Percentiles rank a stretch among this genome's conserved stretches.
Evolutionary conservation across 2,888 invertebrate species (phyloP).

Genomic region (Limnephilus marmoratus): DNA sequence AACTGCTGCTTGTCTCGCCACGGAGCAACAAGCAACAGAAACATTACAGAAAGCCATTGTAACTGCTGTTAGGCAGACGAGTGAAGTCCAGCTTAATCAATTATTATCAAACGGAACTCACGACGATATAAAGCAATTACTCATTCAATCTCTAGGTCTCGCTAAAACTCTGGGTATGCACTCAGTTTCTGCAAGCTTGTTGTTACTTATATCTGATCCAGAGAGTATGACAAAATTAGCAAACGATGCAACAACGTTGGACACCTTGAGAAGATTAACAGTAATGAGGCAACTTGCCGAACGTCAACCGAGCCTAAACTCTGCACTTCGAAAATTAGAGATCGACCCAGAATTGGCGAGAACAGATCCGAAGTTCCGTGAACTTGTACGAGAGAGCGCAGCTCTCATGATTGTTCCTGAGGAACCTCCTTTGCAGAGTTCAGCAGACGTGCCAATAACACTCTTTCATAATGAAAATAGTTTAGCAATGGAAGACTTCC

Average conservation of each 20-base stretch:
- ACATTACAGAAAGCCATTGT: conserved; percentile 83
- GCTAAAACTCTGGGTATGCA: conserved; percentile 84
- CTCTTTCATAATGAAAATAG: conserved; percentile 83
- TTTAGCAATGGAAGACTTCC: conserved; percentile 86
- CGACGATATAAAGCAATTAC: conserved; percentile 73
- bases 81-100: conserved; percentile 78
- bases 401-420: conserved; percentile 83
- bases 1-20: conserved; percentile 78
- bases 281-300: conserved; percentile 85
- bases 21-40: conserved; percentile 82
- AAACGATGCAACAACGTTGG: conserved; percentile 79
- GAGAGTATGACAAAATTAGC: conserved; percentile 78
- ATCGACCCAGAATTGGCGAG: conserved; percentile 82
- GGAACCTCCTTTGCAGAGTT: conserved; percentile 79
- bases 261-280: conserved; percentile 82
- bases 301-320: conserved; percentile 79
- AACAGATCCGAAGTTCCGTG: conserved; percentile 83
- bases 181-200: conserved; percentile 78
- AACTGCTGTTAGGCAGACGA: conserved; percentile 80
- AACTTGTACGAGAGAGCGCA: conserved; percentile 85
- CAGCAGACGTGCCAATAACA: conserved; percentile 83
- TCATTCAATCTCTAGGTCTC: conserved; percentile 82
- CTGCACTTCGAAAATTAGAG: conserved; percentile 80
- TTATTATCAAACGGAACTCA: conserved; percentile 76
- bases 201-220: conserved; percentile 77